phyloP scores from a whole-genome alignment of 2,113 vertebrate species.

The Monarcha castaneiventris region DNA sequence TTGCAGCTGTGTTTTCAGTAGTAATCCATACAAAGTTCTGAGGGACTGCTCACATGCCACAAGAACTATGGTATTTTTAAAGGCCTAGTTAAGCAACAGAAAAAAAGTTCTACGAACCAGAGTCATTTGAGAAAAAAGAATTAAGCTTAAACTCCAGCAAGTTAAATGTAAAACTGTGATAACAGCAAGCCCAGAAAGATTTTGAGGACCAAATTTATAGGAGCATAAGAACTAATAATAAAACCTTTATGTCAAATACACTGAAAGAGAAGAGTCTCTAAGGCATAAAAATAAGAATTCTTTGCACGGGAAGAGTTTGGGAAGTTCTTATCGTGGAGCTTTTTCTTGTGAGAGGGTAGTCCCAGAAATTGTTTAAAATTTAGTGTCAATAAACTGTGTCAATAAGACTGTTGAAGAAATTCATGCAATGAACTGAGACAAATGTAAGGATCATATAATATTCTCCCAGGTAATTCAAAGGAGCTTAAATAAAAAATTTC shows the following conservation, averaged over 20 bases:
- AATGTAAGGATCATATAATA: neutral
- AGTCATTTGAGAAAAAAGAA: neutral
- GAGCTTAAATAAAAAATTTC: neutral
- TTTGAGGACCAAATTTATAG: neutral
- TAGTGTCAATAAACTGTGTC: neutral
- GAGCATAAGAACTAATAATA: neutral
- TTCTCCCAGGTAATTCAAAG: neutral
- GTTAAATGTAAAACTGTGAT: neutral
- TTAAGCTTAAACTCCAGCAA: neutral
- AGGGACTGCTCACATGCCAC: neutral
- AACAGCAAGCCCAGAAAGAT: neutral
- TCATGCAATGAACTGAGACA: neutral
- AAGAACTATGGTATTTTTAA: neutral
- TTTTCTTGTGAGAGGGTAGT: neutral
- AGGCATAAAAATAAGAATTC: neutral
- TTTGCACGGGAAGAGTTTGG: neutral
- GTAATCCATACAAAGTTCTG: neutral
- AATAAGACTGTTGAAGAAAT: neutral
- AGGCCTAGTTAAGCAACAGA: neutral
- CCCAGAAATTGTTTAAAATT: neutral
- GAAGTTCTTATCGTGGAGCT: neutral
- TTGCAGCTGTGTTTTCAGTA: neutral
- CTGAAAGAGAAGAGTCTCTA: neutral
- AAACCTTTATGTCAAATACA: neutral
- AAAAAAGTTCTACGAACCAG: neutral